Evolutionary conservation across 2,888 invertebrate species (phyloP).

Genomic region (Myathropa florea): DNA sequence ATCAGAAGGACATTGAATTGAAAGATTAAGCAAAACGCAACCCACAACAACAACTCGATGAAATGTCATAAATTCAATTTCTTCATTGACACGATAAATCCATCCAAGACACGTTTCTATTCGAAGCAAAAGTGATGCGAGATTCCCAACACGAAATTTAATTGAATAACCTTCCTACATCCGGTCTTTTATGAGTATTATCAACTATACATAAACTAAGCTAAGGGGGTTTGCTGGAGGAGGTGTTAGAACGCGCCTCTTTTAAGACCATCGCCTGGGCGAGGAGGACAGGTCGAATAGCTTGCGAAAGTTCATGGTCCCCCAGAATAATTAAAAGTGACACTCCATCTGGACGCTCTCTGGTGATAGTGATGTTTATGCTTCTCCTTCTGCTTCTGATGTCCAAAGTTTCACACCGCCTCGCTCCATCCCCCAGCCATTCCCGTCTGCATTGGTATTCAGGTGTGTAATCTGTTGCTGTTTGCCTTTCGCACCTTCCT

Average conservation of each 20-base stretch:
- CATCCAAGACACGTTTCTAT: slow-evolving; percentile 7
- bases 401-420: slow-evolving; percentile 14
- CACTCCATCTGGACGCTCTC: slow-evolving; percentile 19
- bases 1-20: background rate
- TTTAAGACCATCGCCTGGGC: too few relatives aligned
- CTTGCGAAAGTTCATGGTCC: slow-evolving; percentile 8
- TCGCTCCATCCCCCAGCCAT: background rate
- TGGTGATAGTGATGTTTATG: too few relatives aligned
- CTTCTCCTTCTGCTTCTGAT: background rate
- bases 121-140: background rate
- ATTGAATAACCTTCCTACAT: slow-evolving; percentile 14
- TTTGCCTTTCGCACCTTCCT: background rate
- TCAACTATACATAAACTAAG: background rate
- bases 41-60: background rate
- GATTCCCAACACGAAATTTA: background rate
- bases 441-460: slow-evolving; percentile 8
- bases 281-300: too few relatives aligned
- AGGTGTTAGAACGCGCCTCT: too few relatives aligned
- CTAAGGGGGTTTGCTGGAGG: too few relatives aligned
- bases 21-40: background rate
- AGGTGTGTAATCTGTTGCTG: slow-evolving; percentile 22
- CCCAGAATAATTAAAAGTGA: slow-evolving; percentile 39
- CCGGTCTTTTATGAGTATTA: background rate
- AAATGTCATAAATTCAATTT: slow-evolving; percentile 24
- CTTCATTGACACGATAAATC: slow-evolving; percentile 14